These are phyloP conservation scores for Lordiphosa stackelbergi DNA, from an alignment of 1,140 invertebrate genomes.

Conservation along the genomic window DNA sequence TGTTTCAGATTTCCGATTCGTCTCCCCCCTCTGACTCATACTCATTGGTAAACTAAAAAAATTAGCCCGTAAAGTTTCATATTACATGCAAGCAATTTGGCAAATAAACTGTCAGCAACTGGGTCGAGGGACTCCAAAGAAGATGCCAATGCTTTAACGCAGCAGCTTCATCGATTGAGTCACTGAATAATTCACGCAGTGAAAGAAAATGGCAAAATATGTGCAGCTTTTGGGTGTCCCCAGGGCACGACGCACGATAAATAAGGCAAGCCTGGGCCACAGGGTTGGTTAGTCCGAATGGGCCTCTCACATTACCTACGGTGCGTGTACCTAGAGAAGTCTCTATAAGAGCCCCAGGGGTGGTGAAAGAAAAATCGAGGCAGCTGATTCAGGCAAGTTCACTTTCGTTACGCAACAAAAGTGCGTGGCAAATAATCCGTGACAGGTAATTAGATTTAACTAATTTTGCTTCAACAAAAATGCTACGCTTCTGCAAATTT, in stretches of 20 bases:
- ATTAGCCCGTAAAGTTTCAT: conserved; percentile 69
- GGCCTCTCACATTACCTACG: conserved; percentile 34
- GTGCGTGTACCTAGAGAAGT: background rate
- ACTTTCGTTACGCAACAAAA: conserved; percentile 46
- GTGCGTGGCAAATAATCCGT: conserved; percentile 53
- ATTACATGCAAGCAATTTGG: conserved; percentile 71
- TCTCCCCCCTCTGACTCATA: background rate
- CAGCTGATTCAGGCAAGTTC: conserved; percentile 33
- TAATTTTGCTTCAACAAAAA: conserved; percentile 54
- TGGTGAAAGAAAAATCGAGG: conserved; percentile 16
- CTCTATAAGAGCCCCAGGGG: conserved; percentile 4
- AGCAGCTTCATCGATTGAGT: conserved; percentile 48
- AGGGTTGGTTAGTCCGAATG: conserved; percentile 37
- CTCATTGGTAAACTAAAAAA: conserved; percentile 34
- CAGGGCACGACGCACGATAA: conserved; percentile 58
- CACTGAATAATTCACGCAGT: conserved; percentile 60
- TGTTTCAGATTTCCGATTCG: conserved; percentile 72
- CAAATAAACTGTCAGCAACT: conserved; percentile 72
- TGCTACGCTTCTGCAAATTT: conserved; percentile 11
- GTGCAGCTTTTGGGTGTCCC: conserved; percentile 41
- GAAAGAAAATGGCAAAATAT: conserved; percentile 37
- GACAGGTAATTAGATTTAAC: conserved; percentile 76
- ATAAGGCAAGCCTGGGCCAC: conserved; percentile 38
- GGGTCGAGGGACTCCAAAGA: conserved; percentile 12
- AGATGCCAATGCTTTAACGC: conserved; percentile 43